phyloP scores from a whole-genome alignment of 2,888 invertebrate species.

The Spisula subtruncata region DNA sequence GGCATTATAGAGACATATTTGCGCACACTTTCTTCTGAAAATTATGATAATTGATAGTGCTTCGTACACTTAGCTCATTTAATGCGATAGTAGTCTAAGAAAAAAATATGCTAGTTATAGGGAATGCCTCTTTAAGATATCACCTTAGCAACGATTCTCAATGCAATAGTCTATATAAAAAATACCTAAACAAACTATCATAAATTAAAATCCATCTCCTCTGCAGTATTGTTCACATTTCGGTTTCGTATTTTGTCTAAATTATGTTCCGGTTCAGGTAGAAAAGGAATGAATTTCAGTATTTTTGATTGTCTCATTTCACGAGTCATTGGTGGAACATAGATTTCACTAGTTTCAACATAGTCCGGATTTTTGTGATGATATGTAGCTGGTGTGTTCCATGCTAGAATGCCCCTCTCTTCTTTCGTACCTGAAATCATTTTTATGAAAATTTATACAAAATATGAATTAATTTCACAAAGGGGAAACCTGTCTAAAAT shows the following conservation, averaged over 20 bases:
- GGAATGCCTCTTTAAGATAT: too few relatives aligned
- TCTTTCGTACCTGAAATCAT: slow-evolving; percentile 72
- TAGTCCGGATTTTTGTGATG: slow-evolving; percentile 39
- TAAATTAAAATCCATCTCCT: slow-evolving; percentile 51
- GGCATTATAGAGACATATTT: too few relatives aligned
- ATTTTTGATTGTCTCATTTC: slow-evolving; percentile 64
- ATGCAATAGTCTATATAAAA: neutral
- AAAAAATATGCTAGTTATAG: too few relatives aligned
- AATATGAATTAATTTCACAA: too few relatives aligned
- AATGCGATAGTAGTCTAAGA: too few relatives aligned
- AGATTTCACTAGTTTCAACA: slow-evolving; percentile 52
- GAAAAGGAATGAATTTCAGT: slow-evolving; percentile 68
- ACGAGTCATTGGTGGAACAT: slow-evolving; percentile 64
- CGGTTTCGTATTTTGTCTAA: neutral
- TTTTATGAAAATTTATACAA: too few relatives aligned
- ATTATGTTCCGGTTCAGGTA: slow-evolving; percentile 65
- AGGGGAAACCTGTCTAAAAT: too few relatives aligned
- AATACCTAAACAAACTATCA: neutral
- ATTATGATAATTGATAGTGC: too few relatives aligned
- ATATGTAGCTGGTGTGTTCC: slow-evolving; percentile 52
- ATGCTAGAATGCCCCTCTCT: slow-evolving; percentile 75
- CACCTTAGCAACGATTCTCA: too few relatives aligned
- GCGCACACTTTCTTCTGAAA: too few relatives aligned
- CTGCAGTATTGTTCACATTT: neutral
- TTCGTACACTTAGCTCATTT: too few relatives aligned